Percentiles rank a stretch among this genome's conserved stretches.
Evolutionary conservation across 92 coral and sea anemone species (phyloP).

Genomic region (Bergia puertoricense): DNA sequence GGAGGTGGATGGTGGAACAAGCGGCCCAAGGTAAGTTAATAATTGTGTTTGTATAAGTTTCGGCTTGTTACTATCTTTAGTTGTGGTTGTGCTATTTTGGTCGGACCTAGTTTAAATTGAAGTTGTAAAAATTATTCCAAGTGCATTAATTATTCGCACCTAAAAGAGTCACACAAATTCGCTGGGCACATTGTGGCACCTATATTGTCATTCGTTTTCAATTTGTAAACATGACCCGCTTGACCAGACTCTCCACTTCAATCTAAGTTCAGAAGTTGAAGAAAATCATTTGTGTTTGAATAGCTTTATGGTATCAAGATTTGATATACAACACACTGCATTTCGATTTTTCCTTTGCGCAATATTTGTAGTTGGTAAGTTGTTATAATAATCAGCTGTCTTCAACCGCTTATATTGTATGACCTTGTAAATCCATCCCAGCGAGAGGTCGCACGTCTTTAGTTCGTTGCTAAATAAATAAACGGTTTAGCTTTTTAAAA

Average conservation of each 20-base stretch:
- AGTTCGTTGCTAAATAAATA: neutral
- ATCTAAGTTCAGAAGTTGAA: neutral
- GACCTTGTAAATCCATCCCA: neutral
- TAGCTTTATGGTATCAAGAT: neutral
- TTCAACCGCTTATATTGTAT: neutral
- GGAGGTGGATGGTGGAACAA: conserved; percentile 24
- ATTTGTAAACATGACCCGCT: no score
- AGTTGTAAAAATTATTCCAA: neutral
- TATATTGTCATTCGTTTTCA: neutral
- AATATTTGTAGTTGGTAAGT: no score
- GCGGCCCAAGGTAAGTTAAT: conserved; percentile 5
- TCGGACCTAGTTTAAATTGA: neutral
- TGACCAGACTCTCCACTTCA: neutral
- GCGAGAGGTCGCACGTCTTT: neutral
- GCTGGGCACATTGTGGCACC: neutral
- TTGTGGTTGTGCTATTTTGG: neutral
- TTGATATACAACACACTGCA: no score
- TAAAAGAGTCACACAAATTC: neutral
- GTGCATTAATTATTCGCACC: neutral
- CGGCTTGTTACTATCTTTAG: neutral
- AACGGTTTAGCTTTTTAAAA: no score
- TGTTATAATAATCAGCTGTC: neutral
- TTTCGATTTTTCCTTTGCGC: neutral
- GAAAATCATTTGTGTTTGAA: neutral
- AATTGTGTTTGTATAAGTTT: neutral